Base-by-base conservation (phyloP, 2,113 vertebrate genomes). In the Phylloscopus whistleri region DNA sequence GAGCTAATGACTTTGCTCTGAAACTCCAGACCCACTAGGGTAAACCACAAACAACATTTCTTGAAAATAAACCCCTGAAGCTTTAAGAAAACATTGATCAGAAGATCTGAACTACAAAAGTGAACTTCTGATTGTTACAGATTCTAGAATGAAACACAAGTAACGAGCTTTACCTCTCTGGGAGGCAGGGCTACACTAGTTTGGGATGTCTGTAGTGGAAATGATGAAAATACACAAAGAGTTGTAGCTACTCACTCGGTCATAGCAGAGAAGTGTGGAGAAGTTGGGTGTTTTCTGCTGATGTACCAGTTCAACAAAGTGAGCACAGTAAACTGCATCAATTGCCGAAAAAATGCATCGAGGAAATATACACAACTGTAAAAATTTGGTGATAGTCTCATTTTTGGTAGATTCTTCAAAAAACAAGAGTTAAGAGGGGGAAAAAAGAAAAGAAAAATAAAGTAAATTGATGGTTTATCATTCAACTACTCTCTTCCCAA, bases 291-390 rank as follows among this genome's bases (percentile, higher is more conserved):
- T 99, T 98, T 99, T 99, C 97, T 99, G 99, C 95, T 99, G 98
- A 98, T 99, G 99, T 89, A 99, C 99, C 78, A 99, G 97, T 98
- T 99, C 99, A 27, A 99, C 99, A 31, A 99, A 99, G 96, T 99
- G 99, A 90, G 99, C 99, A 74, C 99, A 99, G 97, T 99, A 99
- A 82, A 99, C 98, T 5, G 99, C 99, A 76, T 99, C 99, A 79
- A 99, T 99, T 95, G 99, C 99, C 18, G 99, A 99, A 98, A 99
- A 99, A 97, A 99, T 99, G 97, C 99, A 99, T 79, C 99, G 99
- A 73, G 99, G 99, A 98, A 99, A 99, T 97, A 99, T 98, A 95
- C 99, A 99, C 58, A 99, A 97, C 97, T 99, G 99, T 93, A 99
- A 98, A 97, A 99, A 99, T 97, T 99, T 99, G 58, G 99, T 99